These are phyloP conservation scores for Sinocyclocheilus anshuiensis DNA, from an alignment of 2,113 vertebrate species.

Conservation along the genomic window DNA sequence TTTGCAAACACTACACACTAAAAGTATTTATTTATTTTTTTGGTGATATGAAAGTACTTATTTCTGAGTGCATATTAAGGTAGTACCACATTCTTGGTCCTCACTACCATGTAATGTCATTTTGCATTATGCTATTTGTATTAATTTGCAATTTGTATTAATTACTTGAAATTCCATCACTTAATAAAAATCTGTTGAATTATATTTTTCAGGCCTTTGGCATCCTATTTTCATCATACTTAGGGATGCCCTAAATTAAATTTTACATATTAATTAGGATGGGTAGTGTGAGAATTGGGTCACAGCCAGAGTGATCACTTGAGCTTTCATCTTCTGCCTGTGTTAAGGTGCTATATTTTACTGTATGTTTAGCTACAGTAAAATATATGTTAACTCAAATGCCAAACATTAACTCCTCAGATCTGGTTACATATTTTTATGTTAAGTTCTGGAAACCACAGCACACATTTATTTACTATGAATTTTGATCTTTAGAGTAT, in stretches of 20 bases:
- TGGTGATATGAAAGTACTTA: no score
- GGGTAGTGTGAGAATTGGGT: neutral
- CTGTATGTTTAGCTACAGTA: neutral
- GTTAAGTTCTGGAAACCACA: neutral
- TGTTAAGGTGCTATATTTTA: neutral
- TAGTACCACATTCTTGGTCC: neutral
- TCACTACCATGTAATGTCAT: neutral
- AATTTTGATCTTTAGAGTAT: neutral
- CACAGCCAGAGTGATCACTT: neutral
- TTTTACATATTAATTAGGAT: neutral
- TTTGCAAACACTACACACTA: no score
- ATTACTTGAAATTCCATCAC: no score
- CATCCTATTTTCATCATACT: neutral
- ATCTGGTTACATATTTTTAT: neutral
- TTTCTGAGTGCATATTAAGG: no score
- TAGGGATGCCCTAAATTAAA: neutral
- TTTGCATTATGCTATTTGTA: no score
- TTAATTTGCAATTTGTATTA: no score
- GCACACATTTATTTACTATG: neutral
- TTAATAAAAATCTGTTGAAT: neutral
- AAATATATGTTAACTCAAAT: neutral
- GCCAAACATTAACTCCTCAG: neutral
- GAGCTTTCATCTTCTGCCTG: neutral
- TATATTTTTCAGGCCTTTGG: neutral
- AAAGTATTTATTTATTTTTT: no score